Conservation (phyloP, 2,113 vertebrate genomes). For the Aplodontia rufa region DNA sequence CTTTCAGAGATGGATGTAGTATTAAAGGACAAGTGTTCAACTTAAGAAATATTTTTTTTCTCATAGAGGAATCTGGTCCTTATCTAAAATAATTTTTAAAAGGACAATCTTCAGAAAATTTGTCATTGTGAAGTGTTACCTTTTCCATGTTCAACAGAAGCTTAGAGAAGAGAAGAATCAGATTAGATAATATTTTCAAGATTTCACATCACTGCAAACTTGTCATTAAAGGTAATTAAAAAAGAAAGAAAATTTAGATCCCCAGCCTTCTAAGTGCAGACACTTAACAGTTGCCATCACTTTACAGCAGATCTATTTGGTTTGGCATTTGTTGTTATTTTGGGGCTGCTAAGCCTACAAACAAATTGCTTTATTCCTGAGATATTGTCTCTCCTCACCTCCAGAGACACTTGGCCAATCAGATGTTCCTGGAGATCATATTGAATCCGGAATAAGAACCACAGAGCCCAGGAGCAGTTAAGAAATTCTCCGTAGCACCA, state of each 20-base stretch:
- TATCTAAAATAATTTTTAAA: neutral
- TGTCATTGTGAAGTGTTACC: neutral
- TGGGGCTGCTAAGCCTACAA: neutral
- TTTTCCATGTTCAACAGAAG: neutral
- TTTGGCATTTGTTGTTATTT: neutral
- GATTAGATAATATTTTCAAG: neutral
- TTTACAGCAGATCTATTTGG: neutral
- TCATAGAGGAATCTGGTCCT: neutral
- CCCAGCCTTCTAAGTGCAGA: neutral
- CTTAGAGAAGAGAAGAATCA: neutral
- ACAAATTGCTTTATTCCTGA: neutral
- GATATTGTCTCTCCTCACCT: neutral
- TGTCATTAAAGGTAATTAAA: neutral
- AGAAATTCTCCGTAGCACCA: neutral
- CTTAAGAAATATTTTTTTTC: neutral
- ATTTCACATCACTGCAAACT: neutral
- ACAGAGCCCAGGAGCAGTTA: neutral
- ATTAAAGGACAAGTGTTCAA: neutral
- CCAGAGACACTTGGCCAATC: neutral
- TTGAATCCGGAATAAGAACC: neutral
- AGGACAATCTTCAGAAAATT: neutral
- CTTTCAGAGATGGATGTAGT: neutral
- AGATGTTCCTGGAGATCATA: neutral
- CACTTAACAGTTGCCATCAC: neutral
- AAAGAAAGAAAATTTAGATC: neutral